Base-by-base conservation (phyloP, 23 tunicate genomes). In the Trididemnum nubilum region DNA sequence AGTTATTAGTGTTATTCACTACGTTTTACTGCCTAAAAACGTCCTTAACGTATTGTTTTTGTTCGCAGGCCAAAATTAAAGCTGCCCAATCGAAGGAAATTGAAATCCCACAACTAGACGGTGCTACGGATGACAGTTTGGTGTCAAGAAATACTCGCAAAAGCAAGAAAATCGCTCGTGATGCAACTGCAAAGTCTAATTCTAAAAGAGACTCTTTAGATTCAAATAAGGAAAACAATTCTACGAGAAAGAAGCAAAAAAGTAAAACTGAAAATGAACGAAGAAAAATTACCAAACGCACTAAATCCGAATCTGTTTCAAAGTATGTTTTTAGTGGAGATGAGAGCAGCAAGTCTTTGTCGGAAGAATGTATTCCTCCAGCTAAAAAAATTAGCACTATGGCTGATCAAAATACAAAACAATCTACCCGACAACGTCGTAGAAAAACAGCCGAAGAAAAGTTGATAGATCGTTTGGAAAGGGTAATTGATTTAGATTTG, bases 81-180 rank as follows among this genome's bases (percentile, higher is more conserved):
- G 21, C 25, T 7, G 33, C 31, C 38, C 7, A 51, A 54, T 15
- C 4, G 26, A 21, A 52, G 54, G 31, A 73, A 39, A 9, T 9
- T 37, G 27, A 38, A 73, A 85, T 87, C 28, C 91, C 85, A 0
- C 91, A 87, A 70, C 49, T 87, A 2, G 91, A 87, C 73, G 91
- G 91, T 4, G 85, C 85, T 4, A 51, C 49, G 32, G 91, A 87
- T 60, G 73, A 78, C 3, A 51, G 25, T 15, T 0, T 0, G 5
- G 69, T 63, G 24, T 38, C 71, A 33, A 44, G 90, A 70, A 33
- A 12, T n/a, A 78, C 76, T 1, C 67, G 67, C n/a, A 61, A 61
- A 24, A 61, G 67, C 26, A 49, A 49, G 18, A 18, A 18, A 9
- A 49, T 9, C 12, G 15, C 57, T 49, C 15, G 12, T 9, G 15